Base-by-base conservation (phyloP, 2,888 invertebrate species). In the Lampropteryx suffumata region DNA sequence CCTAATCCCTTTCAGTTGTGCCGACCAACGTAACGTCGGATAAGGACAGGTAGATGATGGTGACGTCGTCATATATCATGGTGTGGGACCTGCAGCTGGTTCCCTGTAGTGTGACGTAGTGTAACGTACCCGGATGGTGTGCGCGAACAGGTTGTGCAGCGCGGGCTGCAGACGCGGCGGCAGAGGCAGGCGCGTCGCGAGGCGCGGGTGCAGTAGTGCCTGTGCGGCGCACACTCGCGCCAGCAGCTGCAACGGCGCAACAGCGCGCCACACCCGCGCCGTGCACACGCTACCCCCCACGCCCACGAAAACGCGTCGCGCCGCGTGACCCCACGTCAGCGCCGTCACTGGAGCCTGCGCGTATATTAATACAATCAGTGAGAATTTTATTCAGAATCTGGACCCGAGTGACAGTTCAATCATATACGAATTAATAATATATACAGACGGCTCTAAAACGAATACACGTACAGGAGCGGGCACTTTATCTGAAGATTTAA, bases 291-390 rank as follows among this genome's bases (percentile, higher is more conserved):
- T 94, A 36, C 96, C 95, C 9, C 99, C 99, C 55, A 79, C 86
- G 48, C 81, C 78, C 44, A 99, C 94, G 82, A 99, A 99, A 62
- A 99, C 91, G 21, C 99, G 92, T 64, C 97, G 95, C 78, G 99
- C 99, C 79, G 98, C 98, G 91, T 99, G 99, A 21, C 98, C 99
- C 99, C 99, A 99, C 6, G 99, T 99, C 71, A 99, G 90, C 1
- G 98, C 98, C 40, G 97, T 96, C 44, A 99, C 96, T 3, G 95
- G 94, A 61, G 95, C 93, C 95, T 96, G 73, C 1, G 6, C 5
- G 6, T 7, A 24, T 7, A 24, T 7, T n/a, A n/a, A n/a, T n/a
- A n/a, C n/a, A n/a, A n/a, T n/a, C n/a, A n/a, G n/a, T n/a, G n/a
- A n/a, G n/a, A n/a, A n/a, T n/a, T n/a, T n/a, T n/a, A n/a, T n/a